Evolutionary conservation across 2,888 invertebrate genomes (phyloP).

Genomic region (Lymantria dispar): DNA sequence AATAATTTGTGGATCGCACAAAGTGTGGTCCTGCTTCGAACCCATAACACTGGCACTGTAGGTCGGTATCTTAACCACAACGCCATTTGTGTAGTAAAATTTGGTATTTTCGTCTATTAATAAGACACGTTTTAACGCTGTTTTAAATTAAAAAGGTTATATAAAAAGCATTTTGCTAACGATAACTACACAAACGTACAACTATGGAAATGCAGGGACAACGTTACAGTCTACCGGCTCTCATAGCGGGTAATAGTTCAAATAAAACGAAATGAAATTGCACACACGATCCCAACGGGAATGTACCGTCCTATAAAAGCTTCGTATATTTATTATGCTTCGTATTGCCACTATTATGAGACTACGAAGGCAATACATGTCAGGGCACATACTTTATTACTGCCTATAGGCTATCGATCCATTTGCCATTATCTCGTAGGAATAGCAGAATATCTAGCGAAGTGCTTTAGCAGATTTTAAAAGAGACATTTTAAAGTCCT

Average conservation of each 20-base stretch:
- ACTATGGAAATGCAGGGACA: slow-evolving; percentile 27
- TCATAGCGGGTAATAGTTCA: slow-evolving; percentile 43
- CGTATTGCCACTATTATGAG: slow-evolving; percentile 47
- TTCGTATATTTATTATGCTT: slow-evolving; percentile 37
- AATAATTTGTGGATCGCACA: no score
- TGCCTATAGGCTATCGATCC: slow-evolving; percentile 36
- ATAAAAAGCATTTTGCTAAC: slow-evolving; percentile 1
- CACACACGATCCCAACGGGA: slow-evolving; percentile 40
- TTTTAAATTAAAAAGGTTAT: no score
- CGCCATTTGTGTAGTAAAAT: no score
- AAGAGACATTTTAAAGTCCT: no score
- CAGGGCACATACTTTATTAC: slow-evolving; percentile 40
- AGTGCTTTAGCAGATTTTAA: no score
- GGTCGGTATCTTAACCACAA: no score
- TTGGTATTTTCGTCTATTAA: no score
- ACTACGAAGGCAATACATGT: slow-evolving; percentile 50
- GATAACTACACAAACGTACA: slow-evolving; percentile 25
- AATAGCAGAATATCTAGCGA: not conserved
- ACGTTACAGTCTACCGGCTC: slow-evolving; percentile 42
- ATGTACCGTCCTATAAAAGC: slow-evolving; percentile 39
- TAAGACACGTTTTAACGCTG: no score
- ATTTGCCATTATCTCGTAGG: not conserved
- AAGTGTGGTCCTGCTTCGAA: no score
- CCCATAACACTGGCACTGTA: no score
- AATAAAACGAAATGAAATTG: slow-evolving; percentile 62